A percentile compares a stretch with the other conserved stretches of the same genome.
phyloP scores from a whole-genome alignment of 1,140 invertebrate species.

The Telenomus remus region DNA sequence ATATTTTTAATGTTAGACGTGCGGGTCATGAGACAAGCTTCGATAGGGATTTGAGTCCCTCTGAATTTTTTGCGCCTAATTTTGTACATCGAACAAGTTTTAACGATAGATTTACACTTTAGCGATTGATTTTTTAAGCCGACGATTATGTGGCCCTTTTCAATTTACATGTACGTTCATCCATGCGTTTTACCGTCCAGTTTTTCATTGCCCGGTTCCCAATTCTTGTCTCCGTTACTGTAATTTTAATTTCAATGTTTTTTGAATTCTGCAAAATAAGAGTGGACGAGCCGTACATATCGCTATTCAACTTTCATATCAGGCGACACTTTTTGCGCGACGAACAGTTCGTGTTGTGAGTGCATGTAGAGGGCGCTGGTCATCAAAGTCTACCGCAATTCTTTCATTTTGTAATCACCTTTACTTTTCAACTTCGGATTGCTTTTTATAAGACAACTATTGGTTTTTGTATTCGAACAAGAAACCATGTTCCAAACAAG shows the following conservation, averaged over 20 bases:
- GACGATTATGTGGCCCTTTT: neutral
- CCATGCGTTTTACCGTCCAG: constrained; percentile 39
- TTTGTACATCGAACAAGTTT: constrained; percentile 37
- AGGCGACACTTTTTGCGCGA: constrained; percentile 26
- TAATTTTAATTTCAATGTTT: too few relatives aligned
- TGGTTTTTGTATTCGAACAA: too few relatives aligned
- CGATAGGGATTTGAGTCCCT: constrained; percentile 9
- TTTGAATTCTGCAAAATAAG: too few relatives aligned
- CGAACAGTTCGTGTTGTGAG: constrained; percentile 16
- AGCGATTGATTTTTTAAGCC: neutral
- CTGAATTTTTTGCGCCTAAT: constrained; percentile 32
- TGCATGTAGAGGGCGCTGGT: constrained; percentile 8
- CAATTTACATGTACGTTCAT: constrained; percentile 9
- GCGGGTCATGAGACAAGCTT: constrained; percentile 2
- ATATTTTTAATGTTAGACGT: constrained; percentile 64
- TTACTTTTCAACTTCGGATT: too few relatives aligned
- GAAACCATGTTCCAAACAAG: too few relatives aligned
- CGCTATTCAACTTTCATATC: constrained; percentile 61
- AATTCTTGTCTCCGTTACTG: too few relatives aligned
- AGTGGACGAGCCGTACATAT: constrained; percentile 69
- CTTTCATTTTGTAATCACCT: too few relatives aligned
- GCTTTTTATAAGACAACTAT: too few relatives aligned
- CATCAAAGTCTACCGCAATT: neutral
- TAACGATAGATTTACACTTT: neutral
- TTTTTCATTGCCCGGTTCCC: constrained; percentile 3